Percentiles rank a stretch among this genome's conserved stretches.
Evolutionary conservation across 2,888 invertebrate species (phyloP).

Genomic region (Pterostichus madidus): DNA sequence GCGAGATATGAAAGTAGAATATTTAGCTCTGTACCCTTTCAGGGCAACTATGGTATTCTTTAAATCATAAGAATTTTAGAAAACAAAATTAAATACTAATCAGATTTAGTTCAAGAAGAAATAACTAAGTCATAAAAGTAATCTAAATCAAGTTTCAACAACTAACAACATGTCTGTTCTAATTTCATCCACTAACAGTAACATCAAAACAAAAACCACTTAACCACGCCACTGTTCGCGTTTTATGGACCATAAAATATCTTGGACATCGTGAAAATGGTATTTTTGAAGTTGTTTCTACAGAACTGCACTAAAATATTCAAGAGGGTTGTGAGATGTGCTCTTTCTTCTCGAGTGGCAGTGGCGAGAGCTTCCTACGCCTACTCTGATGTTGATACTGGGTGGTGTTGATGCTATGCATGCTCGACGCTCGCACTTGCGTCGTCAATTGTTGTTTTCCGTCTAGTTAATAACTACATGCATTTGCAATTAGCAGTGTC

Average conservation of each 20-base stretch:
- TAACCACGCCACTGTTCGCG: constrained; percentile 62
- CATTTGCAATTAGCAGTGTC: constrained; percentile 56
- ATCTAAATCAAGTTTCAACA: background rate
- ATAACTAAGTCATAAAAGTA: background rate
- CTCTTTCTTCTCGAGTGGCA: constrained; percentile 19
- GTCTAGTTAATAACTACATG: constrained; percentile 60
- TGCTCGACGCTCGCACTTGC: constrained; percentile 28
- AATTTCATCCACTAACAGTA: constrained; percentile 7
- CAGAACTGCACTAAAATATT: constrained; percentile 62
- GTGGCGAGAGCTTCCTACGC: background rate
- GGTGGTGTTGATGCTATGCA: constrained; percentile 1
- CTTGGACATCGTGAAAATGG: constrained; percentile 68
- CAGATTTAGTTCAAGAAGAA: too few relatives aligned
- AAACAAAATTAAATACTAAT: too few relatives aligned
- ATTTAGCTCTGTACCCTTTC: too few relatives aligned
- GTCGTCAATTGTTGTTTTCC: constrained; percentile 56
- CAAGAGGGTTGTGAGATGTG: constrained; percentile 50
- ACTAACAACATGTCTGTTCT: background rate
- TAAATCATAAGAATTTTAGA: too few relatives aligned
- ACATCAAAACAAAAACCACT: constrained; percentile 42
- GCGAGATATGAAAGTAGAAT: too few relatives aligned
- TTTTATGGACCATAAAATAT: constrained; percentile 69
- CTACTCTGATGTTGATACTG: background rate
- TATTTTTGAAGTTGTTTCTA: constrained; percentile 68
- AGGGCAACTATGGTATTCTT: too few relatives aligned